phyloP scores from a whole-genome alignment of 2,113 vertebrate species.

The Salvelinus alpinus region DNA sequence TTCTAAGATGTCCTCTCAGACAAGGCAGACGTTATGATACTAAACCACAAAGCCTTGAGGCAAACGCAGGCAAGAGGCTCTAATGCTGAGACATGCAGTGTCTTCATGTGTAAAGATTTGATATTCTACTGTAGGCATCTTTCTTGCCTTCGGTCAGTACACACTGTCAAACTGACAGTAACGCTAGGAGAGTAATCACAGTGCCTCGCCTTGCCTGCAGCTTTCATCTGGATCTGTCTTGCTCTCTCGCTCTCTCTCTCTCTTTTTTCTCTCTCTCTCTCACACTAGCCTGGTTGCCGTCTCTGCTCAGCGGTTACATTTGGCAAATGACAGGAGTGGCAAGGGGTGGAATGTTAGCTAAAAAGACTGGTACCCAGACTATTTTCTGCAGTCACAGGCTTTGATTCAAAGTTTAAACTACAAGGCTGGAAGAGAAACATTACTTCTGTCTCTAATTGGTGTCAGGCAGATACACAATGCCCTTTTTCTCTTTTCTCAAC shows the following conservation, averaged over 20 bases:
- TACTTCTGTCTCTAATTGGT: neutral
- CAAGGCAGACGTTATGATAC: neutral
- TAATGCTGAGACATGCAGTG: too few species aligned
- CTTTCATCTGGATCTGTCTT: slow-evolving; percentile 6
- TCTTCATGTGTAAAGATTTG: too few species aligned
- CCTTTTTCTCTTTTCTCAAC: neutral
- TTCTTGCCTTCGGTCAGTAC: neutral
- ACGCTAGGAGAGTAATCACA: neutral
- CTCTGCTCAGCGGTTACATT: too few species aligned
- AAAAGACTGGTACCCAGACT: neutral
- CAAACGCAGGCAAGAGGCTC: too few species aligned
- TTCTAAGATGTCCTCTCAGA: slow-evolving; percentile 22
- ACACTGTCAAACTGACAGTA: slow-evolving; percentile 4
- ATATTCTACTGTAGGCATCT: neutral
- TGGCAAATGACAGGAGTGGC: too few species aligned
- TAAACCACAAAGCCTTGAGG: neutral
- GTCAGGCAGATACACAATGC: neutral
- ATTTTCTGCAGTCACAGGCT: too few species aligned
- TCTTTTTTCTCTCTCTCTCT: neutral
- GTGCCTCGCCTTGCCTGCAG: neutral
- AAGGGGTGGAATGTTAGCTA: too few species aligned
- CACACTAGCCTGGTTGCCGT: too few species aligned
- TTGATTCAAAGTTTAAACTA: too few species aligned
- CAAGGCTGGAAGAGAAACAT: neutral
- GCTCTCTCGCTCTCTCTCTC: neutral